Base-by-base conservation (phyloP, 2,113 vertebrate species). In the Mohoua ochrocephala region DNA sequence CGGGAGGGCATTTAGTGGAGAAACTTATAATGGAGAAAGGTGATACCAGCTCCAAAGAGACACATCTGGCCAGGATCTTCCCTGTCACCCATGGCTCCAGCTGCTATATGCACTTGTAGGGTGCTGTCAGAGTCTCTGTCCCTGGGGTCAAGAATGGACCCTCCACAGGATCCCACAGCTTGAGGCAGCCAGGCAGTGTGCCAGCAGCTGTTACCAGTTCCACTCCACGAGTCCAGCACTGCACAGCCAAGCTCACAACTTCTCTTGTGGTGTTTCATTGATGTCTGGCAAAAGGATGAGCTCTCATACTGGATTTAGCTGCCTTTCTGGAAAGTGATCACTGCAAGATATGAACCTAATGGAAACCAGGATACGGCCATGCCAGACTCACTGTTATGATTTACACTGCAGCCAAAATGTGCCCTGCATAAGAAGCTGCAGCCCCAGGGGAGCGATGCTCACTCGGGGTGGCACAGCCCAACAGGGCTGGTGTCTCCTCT, bases 1-100 rank as follows among this genome's bases (percentile, higher is more conserved):
- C 2, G 6, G 53, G 37, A 82, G 18, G 13, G 30, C 2, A 11
- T 53, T 31, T 50, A 0, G 0, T 44, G 44, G 37, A 79, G 33
- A 71, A 78, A 89, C 2, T 30, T 47, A 7, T 8, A 54, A 33
- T 3, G 17, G 7, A 35, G 57, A 35, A 73, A 76, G 31, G 26
- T 47, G 30, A 61, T 45, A 12, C 20, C 4, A 0, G 26, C 20
- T 65, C 41, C 45, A 28, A 31, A 76, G 87, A 53, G 41, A 7
- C 33, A n/a, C 15, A 39, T 24, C 28, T 70, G 68, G n/a, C 5
- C 67, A 41, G 42, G 21, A 19, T 73, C 41, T 65, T 18, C 65
- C 42, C 19, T 13, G 52, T 30, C 37, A 54, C 12, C 11, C 44
- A 10, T 18, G 39, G 37, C 31, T 78, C 20, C 61, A 69, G n/a